Evolutionary conservation across 2,113 vertebrate genomes (phyloP).

Genomic region (Scophthalmus maximus): DNA sequence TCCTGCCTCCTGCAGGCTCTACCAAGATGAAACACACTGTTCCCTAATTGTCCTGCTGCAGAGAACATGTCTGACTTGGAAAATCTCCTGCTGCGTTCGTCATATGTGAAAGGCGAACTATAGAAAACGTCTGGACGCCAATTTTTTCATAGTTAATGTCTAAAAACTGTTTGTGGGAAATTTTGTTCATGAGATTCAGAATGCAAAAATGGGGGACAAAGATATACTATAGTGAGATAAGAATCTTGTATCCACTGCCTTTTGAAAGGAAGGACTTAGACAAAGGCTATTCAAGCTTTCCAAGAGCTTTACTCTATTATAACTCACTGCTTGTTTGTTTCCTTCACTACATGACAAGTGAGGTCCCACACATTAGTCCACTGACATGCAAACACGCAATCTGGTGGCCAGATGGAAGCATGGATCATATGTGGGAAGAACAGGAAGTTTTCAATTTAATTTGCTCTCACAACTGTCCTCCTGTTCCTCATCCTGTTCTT

Average conservation of each 20-base stretch:
- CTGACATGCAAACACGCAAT: slow-evolving; percentile 57
- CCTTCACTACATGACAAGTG: slow-evolving; percentile 59
- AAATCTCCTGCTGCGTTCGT: no score
- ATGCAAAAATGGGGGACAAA: no score
- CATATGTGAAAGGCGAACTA: no score
- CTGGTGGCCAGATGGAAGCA: slow-evolving; percentile 80
- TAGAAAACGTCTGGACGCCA: no score
- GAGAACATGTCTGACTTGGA: no score
- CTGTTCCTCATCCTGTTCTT: slow-evolving; percentile 37
- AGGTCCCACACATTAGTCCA: slow-evolving; percentile 55
- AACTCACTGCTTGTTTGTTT: slow-evolving; percentile 63
- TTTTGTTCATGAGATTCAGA: no score
- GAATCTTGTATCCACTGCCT: slow-evolving; percentile 36
- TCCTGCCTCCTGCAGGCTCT: no score
- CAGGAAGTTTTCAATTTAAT: slow-evolving; percentile 54
- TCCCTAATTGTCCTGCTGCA: no score
- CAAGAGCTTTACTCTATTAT: slow-evolving; percentile 35
- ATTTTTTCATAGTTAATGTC: no score
- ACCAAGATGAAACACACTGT: no score
- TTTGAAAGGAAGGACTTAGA: slow-evolving; percentile 7
- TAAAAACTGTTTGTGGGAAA: no score
- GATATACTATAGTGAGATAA: no score
- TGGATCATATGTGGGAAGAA: slow-evolving; percentile 67
- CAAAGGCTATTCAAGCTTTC: slow-evolving; percentile 34
- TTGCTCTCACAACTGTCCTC: slow-evolving; percentile 35